phyloP scores from a whole-genome alignment of 2,797 vertebrate genomes.

The Euphonia xanthogaster region DNA sequence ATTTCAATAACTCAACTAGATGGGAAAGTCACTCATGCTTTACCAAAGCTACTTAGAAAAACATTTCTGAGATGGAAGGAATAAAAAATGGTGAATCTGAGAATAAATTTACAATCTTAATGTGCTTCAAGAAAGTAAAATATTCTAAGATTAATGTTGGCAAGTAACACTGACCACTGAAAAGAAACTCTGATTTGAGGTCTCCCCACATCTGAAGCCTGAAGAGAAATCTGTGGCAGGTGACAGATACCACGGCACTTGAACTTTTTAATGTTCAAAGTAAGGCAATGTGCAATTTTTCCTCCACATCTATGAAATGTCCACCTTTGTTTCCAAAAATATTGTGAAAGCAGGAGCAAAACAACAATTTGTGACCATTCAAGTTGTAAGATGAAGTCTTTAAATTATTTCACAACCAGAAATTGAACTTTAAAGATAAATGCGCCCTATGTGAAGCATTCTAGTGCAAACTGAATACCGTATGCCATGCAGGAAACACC shows the following conservation, averaged over 20 bases:
- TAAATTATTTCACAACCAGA: background rate
- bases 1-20: background rate
- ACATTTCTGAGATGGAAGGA: background rate
- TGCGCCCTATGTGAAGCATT: accelerated
- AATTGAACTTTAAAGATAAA: background rate
- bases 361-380: background rate
- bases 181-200: background rate
- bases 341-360: accelerated
- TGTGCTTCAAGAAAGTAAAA: background rate
- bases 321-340: background rate
- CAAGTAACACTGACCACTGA: background rate
- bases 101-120: background rate
- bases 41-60: background rate
- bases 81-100: background rate
- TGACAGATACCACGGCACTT: background rate
- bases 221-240: background rate
- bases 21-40: background rate
- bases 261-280: accelerated
- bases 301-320: accelerated
- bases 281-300: accelerated
- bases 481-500: accelerated
- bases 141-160: background rate
- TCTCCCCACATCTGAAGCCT: background rate
- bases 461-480: accelerated
- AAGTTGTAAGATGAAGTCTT: accelerated